Evolutionary conservation across 2,888 invertebrate genomes (phyloP).

Genomic region (Heteromyza rotundicornis): DNA sequence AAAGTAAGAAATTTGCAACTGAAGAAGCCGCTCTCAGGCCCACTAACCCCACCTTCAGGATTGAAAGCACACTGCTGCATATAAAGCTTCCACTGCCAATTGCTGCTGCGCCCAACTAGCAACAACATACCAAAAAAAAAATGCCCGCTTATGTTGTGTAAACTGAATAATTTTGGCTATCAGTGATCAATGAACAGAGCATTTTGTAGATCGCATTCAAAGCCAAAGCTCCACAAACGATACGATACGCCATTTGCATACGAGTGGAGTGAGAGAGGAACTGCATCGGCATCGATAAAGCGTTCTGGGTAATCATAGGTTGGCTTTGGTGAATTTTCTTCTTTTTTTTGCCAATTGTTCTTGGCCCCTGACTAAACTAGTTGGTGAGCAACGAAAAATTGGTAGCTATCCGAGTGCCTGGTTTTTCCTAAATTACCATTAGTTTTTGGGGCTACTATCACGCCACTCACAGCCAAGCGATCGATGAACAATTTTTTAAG

Average conservation of each 20-base stretch:
- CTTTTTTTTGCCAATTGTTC: too few relatives aligned
- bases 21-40: conserved; percentile 36
- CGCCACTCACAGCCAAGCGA: background rate
- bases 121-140: too few relatives aligned
- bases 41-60: conserved; percentile 25
- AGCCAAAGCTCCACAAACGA: background rate
- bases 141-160: background rate
- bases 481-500: background rate
- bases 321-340: background rate
- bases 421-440: too few relatives aligned
- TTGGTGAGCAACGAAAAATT: too few relatives aligned
- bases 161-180: conserved; percentile 9
- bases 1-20: conserved; percentile 40
- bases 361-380: too few relatives aligned
- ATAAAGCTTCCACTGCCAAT: too few relatives aligned
- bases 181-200: conserved; percentile 10
- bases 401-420: too few relatives aligned
- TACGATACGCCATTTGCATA: background rate
- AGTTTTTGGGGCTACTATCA: background rate
- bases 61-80: background rate
- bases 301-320: background rate
- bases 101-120: too few relatives aligned
- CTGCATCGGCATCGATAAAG: background rate
- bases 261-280: background rate
- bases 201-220: conserved; percentile 11